Conservation (phyloP, 2,113 vertebrate species). For the Psammodynastes pulverulentus region DNA sequence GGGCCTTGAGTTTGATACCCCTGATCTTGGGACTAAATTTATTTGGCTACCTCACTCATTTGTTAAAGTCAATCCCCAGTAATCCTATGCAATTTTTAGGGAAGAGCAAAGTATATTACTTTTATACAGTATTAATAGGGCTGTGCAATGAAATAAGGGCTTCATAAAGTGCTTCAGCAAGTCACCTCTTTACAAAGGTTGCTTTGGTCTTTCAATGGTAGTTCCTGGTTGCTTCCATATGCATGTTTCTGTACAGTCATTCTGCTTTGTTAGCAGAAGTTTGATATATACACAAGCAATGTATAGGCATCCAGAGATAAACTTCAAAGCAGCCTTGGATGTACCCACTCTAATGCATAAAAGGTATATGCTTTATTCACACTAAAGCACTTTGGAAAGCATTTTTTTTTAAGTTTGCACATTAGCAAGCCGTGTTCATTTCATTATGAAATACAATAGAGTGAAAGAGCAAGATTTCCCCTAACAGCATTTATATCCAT, state of each 20-base stretch:
- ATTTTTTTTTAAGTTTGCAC: neutral
- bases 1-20: too few species aligned
- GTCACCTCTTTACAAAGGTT: neutral
- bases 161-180: neutral
- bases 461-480: neutral
- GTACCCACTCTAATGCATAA: neutral
- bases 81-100: neutral
- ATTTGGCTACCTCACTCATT: neutral
- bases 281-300: neutral
- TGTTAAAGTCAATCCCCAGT: neutral
- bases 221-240: neutral
- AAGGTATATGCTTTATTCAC: neutral
- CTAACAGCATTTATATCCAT: neutral
- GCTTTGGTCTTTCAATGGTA: neutral
- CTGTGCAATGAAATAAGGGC: neutral
- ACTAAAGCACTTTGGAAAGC: neutral
- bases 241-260: neutral
- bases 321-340: neutral
- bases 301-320: neutral
- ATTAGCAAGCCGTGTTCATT: neutral
- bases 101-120: neutral
- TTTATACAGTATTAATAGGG: neutral
- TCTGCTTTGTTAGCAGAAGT: neutral
- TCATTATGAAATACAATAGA: neutral
- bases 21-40: neutral